Base-by-base conservation (phyloP, 2,888 invertebrate species). In the Melieria omissa region DNA sequence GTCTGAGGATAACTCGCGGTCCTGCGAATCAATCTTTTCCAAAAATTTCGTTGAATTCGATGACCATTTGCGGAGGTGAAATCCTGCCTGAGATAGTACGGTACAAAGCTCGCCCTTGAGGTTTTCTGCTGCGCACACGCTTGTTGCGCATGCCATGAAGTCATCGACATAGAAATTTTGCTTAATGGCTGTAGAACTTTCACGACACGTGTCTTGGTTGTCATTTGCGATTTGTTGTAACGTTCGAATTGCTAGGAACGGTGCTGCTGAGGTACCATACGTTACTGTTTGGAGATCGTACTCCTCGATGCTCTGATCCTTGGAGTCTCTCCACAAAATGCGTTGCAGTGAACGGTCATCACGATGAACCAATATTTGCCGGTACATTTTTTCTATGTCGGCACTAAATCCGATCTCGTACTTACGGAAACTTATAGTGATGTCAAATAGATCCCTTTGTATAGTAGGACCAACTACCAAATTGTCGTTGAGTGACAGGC, bases 381-480 rank as follows among this genome's bases (percentile, higher is more conserved):
- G 61, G 54, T 72, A 74, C 70, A 73, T 71, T 52, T 71, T 65
- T 45, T 71, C 71, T 5, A 73, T 73, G 16, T 70, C 67, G 5
- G 45, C 58, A 14, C 14, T 58, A 42, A 66, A 58, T 1, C 54
- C 66, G 29, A 67, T 64, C 49, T 54, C 42, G 16, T 67, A 70
- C 46, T 73, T 66, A 5, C 73, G 52, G 47, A 70, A 73, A 45
- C 62, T 65, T 0, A 70, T 58, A 12, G 60, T 10, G 45, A 66
- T 47, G 41, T 65, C 57, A 45, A n/a, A 70, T 29, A 73, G n/a
- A 65, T 73, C 73, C 16, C 57, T 63, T 73, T 70, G 73, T 7
- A 70, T 42, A 1, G 66, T 70, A 16, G 78, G 78, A 14, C 78
- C 78, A 8, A 73, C 68, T 9, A 76, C 58, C 45, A 79, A 58